phyloP scores from a whole-genome alignment of 2,113 vertebrate species.

The Lanius collurio region DNA sequence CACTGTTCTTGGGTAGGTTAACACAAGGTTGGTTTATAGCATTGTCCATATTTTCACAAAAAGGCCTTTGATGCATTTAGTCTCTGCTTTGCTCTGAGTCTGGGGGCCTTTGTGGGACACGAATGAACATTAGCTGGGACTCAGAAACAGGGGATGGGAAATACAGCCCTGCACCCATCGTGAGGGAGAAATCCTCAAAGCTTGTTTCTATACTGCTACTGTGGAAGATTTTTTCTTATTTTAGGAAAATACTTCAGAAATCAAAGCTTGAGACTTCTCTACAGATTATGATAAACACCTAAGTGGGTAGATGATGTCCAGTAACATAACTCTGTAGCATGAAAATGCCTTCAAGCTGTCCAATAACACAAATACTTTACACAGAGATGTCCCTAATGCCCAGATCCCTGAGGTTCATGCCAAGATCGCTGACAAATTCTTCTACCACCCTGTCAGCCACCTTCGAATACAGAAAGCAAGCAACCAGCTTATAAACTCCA shows the following conservation, averaged over 20 bases:
- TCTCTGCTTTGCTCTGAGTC: neutral
- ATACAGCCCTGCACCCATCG: neutral
- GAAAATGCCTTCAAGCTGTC: neutral
- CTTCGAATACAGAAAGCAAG: neutral
- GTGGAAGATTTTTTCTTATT: neutral
- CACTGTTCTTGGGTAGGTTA: conserved; percentile 21
- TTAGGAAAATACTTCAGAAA: neutral
- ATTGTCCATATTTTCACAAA: conserved; percentile 53
- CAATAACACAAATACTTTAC: neutral
- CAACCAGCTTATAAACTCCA: neutral
- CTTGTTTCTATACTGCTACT: neutral
- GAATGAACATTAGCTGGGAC: neutral
- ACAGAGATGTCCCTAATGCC: neutral
- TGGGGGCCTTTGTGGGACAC: conserved; percentile 27
- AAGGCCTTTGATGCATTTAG: conserved; percentile 55
- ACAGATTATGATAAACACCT: neutral
- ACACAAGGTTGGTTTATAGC: conserved; percentile 48
- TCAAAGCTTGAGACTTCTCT: neutral
- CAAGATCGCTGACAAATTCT: neutral
- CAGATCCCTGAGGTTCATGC: neutral
- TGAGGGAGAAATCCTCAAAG: neutral
- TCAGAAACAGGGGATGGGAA: neutral
- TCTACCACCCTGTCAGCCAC: neutral
- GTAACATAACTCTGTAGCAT: neutral
- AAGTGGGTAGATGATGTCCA: neutral